A percentile compares a stretch with the other conserved stretches of the same genome.
Evolutionary conservation across 2,113 vertebrate genomes (phyloP).

Genomic region (Pogona vitticeps): DNA sequence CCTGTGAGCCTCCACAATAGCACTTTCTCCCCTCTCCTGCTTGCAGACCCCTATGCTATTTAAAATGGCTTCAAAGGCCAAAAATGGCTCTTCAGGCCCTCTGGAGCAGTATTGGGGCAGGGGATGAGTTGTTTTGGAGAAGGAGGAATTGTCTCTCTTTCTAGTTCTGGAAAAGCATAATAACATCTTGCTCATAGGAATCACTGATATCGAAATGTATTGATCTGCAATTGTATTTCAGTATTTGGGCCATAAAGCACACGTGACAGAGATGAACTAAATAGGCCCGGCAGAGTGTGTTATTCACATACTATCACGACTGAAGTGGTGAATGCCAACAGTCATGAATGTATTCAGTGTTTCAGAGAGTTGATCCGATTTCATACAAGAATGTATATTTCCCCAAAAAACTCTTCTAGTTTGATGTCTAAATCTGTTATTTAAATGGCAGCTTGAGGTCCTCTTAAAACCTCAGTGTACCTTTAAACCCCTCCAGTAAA

Average conservation of each 20-base stretch:
- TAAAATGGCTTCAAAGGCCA: no score
- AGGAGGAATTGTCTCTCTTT: no score
- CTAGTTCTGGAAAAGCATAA: not conserved
- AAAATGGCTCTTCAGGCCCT: no score
- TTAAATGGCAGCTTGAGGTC: not conserved
- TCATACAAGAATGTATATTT: not conserved
- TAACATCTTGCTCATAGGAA: not conserved
- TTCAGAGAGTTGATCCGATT: not conserved
- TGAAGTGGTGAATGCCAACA: not conserved
- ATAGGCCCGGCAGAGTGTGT: not conserved
- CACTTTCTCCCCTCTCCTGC: no score
- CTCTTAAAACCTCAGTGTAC: constrained; percentile 9
- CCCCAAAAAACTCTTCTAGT: not conserved
- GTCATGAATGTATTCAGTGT: not conserved
- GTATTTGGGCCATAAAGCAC: no score
- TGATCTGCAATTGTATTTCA: not conserved
- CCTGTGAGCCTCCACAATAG: no score
- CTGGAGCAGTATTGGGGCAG: no score
- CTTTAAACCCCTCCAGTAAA: constrained; percentile 24
- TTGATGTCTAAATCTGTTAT: not conserved
- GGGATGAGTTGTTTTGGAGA: no score
- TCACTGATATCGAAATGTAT: not conserved
- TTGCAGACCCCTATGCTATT: no score
- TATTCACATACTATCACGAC: not conserved
- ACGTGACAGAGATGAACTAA: not conserved